These are phyloP conservation scores for Conchocele bisecta DNA, from an alignment of 2,888 invertebrate species.

Conservation along the genomic window DNA sequence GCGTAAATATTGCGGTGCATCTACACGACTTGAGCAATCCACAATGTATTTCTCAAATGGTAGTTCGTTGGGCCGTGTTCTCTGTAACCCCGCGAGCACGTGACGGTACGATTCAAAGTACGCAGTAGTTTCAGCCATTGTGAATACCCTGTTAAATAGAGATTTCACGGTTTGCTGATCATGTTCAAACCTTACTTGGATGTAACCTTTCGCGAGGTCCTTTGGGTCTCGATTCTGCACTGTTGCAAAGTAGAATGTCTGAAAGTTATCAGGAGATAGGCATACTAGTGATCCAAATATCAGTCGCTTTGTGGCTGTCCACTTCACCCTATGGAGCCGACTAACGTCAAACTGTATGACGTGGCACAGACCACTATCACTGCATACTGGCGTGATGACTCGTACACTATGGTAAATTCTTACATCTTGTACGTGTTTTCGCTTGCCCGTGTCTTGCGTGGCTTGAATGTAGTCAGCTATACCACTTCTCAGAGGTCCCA, in stretches of 20 bases:
- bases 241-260: constrained; percentile 88
- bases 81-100: constrained; percentile 88
- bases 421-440: constrained; percentile 44
- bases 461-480: constrained; percentile 84
- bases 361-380: constrained; percentile 49
- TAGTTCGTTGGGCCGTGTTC: constrained; percentile 82
- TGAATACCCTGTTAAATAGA: constrained; percentile 48
- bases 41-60: constrained; percentile 71
- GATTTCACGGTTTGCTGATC: constrained; percentile 28
- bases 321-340: constrained; percentile 70
- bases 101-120: constrained; percentile 93
- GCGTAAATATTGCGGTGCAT: constrained; percentile 64
- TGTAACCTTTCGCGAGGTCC: constrained; percentile 64
- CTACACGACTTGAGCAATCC: constrained; percentile 56
- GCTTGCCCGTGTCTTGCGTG: constrained; percentile 22
- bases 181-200: constrained; percentile 68
- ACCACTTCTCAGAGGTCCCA: constrained; percentile 89
- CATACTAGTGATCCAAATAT: constrained; percentile 89
- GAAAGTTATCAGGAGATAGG: constrained; percentile 88
- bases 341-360: constrained; percentile 50
- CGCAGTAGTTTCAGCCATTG: constrained; percentile 90
- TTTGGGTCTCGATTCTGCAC: constrained; percentile 78
- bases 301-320: constrained; percentile 86
- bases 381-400: constrained; percentile 36
- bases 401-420: constrained; percentile 54